Evolutionary conservation across 2,113 vertebrate species (phyloP).

Genomic region (Centropristis striata): DNA sequence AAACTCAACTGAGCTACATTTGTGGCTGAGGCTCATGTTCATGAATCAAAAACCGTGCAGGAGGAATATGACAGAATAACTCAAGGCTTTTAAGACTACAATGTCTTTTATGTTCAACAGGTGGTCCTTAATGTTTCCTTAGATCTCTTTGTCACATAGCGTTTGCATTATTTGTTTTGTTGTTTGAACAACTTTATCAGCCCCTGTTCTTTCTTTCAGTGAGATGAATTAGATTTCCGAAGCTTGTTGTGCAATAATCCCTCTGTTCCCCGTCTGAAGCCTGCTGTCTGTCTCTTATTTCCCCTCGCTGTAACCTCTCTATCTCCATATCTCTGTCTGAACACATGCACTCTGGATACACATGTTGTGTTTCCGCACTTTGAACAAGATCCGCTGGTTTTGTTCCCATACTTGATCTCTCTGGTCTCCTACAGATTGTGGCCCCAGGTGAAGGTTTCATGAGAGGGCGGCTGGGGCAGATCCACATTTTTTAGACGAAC

Average conservation of each 20-base stretch:
- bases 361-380: constrained; percentile 31
- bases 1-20: not conserved
- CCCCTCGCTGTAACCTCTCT: constrained; percentile 6
- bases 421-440: constrained; percentile 22
- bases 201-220: not conserved
- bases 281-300: constrained; percentile 10
- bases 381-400: constrained; percentile 27
- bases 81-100: not conserved
- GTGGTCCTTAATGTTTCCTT: too few species aligned
- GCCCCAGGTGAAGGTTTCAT: constrained; percentile 53
- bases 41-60: not conserved
- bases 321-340: constrained; percentile 20
- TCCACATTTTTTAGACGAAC: constrained; percentile 33
- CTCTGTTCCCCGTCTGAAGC: not conserved
- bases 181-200: not conserved
- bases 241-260: constrained; percentile 1
- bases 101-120: not conserved
- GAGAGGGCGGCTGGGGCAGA: constrained; percentile 37
- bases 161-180: not conserved
- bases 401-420: constrained; percentile 29
- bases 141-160: not conserved
- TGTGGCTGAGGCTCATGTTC: not conserved
- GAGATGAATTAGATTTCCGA: constrained; percentile 1
- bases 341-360: constrained; percentile 23
- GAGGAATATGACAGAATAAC: not conserved